A percentile compares a stretch with the other conserved stretches of the same genome.
phyloP scores from a whole-genome alignment of 1,140 invertebrate genomes.

The Leptinotarsa defecta region DNA sequence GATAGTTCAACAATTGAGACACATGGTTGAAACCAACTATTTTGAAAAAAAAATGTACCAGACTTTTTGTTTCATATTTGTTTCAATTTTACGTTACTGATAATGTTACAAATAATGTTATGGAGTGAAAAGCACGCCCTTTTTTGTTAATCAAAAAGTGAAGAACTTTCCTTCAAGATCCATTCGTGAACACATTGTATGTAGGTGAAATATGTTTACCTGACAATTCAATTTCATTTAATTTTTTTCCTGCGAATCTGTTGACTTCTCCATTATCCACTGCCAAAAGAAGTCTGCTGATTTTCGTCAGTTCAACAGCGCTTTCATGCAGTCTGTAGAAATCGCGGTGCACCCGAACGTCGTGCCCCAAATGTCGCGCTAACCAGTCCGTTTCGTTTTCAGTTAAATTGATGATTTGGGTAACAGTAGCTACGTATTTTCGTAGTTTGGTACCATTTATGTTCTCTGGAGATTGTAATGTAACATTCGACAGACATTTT shows the following conservation, averaged over 20 bases:
- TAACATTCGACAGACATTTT: not conserved
- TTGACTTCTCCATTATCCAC: constrained; percentile 17
- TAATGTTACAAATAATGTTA: constrained; percentile 3
- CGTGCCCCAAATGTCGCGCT: constrained; percentile 26
- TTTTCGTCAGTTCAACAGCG: constrained; percentile 27
- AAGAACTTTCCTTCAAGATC: not conserved
- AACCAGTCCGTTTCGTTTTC: constrained; percentile 29
- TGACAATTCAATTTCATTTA: not conserved
- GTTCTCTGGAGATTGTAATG: not conserved
- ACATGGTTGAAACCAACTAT: not conserved
- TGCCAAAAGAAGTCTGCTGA: constrained; percentile 23
- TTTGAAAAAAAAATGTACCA: not conserved
- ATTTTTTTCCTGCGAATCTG: constrained; percentile 24
- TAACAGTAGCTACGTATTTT: constrained; percentile 28
- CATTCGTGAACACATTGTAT: not conserved
- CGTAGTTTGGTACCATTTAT: constrained; percentile 27
- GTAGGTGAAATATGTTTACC: not conserved
- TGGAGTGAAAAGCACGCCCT: not conserved
- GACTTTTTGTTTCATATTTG: not conserved
- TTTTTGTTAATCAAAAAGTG: constrained; percentile 1
- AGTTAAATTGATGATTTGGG: constrained; percentile 27
- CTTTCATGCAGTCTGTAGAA: constrained; percentile 27
- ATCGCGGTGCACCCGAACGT: constrained; percentile 25
- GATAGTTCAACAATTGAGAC: not conserved
- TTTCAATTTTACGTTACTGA: constrained; percentile 1